Base-by-base conservation (phyloP, 2,113 vertebrate genomes). In the Camelus dromedarius region DNA sequence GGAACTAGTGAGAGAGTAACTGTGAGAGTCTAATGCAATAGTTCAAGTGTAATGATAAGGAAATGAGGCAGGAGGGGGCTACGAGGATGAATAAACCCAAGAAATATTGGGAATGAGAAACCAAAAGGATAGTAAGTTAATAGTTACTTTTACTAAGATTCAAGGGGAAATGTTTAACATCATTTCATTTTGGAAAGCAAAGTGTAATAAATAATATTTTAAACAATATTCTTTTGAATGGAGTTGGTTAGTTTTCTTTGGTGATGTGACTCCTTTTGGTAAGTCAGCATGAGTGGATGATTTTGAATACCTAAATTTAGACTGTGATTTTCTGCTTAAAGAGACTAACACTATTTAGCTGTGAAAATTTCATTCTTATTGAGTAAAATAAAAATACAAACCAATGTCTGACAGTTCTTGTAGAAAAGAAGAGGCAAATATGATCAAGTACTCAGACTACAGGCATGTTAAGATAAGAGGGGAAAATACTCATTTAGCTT, bases 131-230 rank as follows among this genome's bases (percentile, higher is more conserved):
- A 56, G 0, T 26, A 42, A 67, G 18, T 87, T 87, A 46, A 15
- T 70, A 15, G 14, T 89, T 46, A 77, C 42, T 48, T 89, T 93
- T 42, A 24, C 60, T 35, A 64, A 80, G 54, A 79, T 54, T 85
- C 76, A 76, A 5, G 48, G 50, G 6, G 24, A 95, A 80, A 86
- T 30, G 2, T 58, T 84, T 32, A 79, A 75, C 19, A 85, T 75
- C n/a, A 82, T 95, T 91, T 75, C 24, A 91, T 75, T 96, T 84
- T 91, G 28, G 79, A 93, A 91, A 91, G 16, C 46, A 64, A 91
- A 92, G 20, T n/a, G 91, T n/a, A 56, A 13, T 52, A 62, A 56
- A 13, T 52, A 62, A 69, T 80, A 79, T 73, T 70, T 67, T n/a
- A n/a, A 60, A 92, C 64, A 83, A 52, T 26, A 50, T 66, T 76